Evolutionary conservation across 2,113 vertebrate species (phyloP).

Genomic region (Boulengeromyrus knoepffleri): DNA sequence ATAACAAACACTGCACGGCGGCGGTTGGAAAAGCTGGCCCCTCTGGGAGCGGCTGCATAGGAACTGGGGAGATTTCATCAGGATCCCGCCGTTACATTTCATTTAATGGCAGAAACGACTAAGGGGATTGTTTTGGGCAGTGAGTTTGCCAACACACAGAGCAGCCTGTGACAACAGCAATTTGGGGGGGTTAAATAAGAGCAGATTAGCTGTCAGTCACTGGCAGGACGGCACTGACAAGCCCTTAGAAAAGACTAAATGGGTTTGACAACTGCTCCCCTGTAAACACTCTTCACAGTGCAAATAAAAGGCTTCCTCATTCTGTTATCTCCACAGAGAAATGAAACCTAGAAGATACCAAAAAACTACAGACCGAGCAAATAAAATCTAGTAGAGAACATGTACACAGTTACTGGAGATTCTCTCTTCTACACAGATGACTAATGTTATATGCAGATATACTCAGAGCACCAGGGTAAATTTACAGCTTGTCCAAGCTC

Average conservation of each 20-base stretch:
- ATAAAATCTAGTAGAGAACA: not conserved
- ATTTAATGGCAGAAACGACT: not conserved
- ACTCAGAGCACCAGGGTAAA: not conserved
- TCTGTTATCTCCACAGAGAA: not conserved
- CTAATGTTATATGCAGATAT: not conserved
- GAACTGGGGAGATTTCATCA: not conserved
- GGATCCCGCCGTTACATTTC: not conserved
- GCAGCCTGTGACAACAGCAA: not conserved
- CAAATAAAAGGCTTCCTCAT: not conserved
- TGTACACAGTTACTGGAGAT: not conserved
- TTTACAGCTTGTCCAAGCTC: not conserved
- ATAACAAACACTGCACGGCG: not conserved
- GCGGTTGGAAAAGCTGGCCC: not conserved
- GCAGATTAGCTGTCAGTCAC: conserved; percentile 13
- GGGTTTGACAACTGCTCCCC: not conserved
- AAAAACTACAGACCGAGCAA: not conserved
- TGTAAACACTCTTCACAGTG: not conserved
- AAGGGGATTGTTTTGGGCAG: not conserved
- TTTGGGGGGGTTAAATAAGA: not conserved
- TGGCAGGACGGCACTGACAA: not conserved
- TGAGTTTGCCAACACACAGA: not conserved
- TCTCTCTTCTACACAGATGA: not conserved
- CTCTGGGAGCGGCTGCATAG: too few species aligned
- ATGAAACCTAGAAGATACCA: not conserved
- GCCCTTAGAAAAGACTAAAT: not conserved